Percentiles rank a stretch among this genome's conserved stretches.
phyloP scores from a whole-genome alignment of 1,140 invertebrate genomes.

The Choristoneura fumiferana region DNA sequence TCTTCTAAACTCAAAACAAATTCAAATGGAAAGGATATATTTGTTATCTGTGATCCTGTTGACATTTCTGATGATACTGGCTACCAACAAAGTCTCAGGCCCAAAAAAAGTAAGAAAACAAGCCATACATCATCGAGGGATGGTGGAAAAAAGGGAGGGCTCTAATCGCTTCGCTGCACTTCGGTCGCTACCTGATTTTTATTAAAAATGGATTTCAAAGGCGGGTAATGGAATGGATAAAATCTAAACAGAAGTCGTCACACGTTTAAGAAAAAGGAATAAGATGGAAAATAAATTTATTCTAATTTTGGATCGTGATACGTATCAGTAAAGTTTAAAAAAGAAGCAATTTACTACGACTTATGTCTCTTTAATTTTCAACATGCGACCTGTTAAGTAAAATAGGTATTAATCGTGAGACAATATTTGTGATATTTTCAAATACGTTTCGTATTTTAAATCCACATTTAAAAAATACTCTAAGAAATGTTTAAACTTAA shows the following conservation, averaged over 20 bases:
- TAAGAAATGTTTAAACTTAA: too few species aligned
- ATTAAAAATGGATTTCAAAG: conserved; percentile 21
- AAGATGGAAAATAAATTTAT: too few species aligned
- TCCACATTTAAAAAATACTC: too few species aligned
- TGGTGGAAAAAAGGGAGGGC: conserved; percentile 40
- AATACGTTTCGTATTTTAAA: too few species aligned
- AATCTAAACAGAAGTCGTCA: background rate
- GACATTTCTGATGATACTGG: conserved; percentile 32
- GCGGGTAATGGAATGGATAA: conserved; percentile 13
- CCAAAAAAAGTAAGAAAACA: conserved; percentile 42
- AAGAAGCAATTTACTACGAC: too few species aligned
- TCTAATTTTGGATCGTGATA: too few species aligned
- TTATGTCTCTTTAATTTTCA: too few species aligned
- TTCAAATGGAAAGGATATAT: conserved; percentile 12
- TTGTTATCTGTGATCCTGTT: conserved; percentile 23
- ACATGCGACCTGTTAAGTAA: too few species aligned
- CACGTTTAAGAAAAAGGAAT: too few species aligned
- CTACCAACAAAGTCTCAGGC: conserved; percentile 31
- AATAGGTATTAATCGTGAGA: too few species aligned
- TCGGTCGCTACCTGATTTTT: conserved; percentile 48
- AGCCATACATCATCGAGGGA: conserved; percentile 50
- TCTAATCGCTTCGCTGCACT: conserved; percentile 54
- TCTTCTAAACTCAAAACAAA: conserved; percentile 9
- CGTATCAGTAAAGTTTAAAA: too few species aligned
- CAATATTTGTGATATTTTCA: too few species aligned